Base-by-base conservation (phyloP, 2,797 vertebrate genomes). In the Margarornis squamiger region DNA sequence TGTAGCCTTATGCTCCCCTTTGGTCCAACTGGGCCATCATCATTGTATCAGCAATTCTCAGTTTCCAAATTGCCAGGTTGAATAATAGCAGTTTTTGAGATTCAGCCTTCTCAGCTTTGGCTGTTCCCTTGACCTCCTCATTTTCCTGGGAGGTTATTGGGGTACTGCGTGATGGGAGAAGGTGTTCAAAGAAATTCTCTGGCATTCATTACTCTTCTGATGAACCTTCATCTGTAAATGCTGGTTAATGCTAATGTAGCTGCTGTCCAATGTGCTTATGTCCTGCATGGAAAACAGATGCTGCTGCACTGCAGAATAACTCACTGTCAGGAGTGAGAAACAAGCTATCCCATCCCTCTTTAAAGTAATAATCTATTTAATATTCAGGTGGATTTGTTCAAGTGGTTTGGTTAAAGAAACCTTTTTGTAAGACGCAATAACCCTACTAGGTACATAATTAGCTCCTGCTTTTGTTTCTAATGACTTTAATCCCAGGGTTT, bases 31-130 rank as follows among this genome's bases (percentile, higher is more conserved):
- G 92, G 83, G 90, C 57, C 54, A 71, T 22, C 9, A 6, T 66
- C 45, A 10, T 68, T 26, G n/a, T 85, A 29, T 71, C 91, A 87
- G 90, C 71, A 79, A 43, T 74, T 58, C 48, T 77, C 77, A 49
- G 7, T 91, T 96, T 75, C 80, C 6, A 13, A 94, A 92, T 43
- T 71, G 30, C 52, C 2, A 0, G 16, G 20, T 72, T 87, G 86
- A 83, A 93, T 95, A 94, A 85, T 16, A 80, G 81, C 24, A 32
- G 76, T 59, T 96, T 96, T 77, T 78, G 87, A 91, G 73, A 90
- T 73, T 84, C 76, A 91, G 58, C 38, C 14, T 59, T 91, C 81
- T 85, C 94, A 96, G 63, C 74, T 96, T 78, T 68, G 88, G 26
- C 88, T 90, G 52, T 62, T 88, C 71, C 52, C 78, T 77, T 94